Evolutionary conservation across 2,113 vertebrate genomes (phyloP), one percentile per base, ranked within the genome.

Genomic region (Rhinopomastus cyanomelas): DNA sequence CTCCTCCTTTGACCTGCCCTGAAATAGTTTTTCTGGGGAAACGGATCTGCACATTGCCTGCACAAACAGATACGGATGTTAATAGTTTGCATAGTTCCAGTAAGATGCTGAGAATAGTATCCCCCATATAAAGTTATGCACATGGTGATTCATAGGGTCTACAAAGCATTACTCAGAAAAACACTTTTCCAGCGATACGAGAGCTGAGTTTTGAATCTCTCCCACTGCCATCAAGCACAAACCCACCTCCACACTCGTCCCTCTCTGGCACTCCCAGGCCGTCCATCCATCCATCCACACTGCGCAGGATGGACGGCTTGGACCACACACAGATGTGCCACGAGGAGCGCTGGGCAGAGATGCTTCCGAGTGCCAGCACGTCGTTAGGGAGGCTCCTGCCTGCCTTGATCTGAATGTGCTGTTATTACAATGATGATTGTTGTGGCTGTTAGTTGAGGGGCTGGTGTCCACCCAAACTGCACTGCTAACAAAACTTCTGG

Each of bases 121-220:
- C 81, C 94, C 93, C 93, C 94, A 82, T 91, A 92, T 68, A 93
- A 96, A 93, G 94, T 93, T 93, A 90, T 87, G 94, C 90, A 77
- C 90, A 87, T 91, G 94, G 88, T 96, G 95, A 94, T 94, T 95
- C 96, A 94, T 22, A 86, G 65, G 76, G 55, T 76, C 89, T 86
- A 85, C 71, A 8, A 85, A 84, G 66, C 71, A 91, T 91, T 91
- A 88, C 85, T 92, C 88, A 90, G 92, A 90, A 85, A 89, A 95
- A 88, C 56, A 36, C 76, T 95, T 88, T 65, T 84, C 74, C 44
- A 87, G 84, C 61, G 13, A 49, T 46, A 78, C 32, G 65, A 90
- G 88, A 67, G 76, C 67, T 4, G 79, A 91, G 91, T 94, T 90
- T 96, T 87, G 85, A 90, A 90, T 48, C 65, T 73, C 86, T 81